phyloP scores from a whole-genome alignment of 2,888 invertebrate genomes.

The Watsonalla cultraria region DNA sequence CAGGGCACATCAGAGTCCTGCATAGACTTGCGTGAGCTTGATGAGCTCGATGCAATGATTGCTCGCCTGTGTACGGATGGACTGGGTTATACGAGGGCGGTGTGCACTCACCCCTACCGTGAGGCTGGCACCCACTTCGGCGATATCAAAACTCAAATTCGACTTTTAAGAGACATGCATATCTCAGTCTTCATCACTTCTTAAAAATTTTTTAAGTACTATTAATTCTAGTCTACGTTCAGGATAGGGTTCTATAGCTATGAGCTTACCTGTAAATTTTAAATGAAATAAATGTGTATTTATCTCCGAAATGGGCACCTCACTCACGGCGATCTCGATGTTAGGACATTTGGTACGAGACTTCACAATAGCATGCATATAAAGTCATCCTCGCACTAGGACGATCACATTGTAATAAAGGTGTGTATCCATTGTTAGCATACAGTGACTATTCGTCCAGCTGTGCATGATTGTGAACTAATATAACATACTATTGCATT shows the following conservation, averaged over 20 bases:
- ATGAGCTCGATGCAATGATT: conserved; percentile 73
- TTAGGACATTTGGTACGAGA: conserved; percentile 33
- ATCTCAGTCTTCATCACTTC: background rate
- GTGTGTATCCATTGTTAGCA: conserved; percentile 42
- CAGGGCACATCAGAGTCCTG: conserved; percentile 62
- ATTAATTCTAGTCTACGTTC: background rate
- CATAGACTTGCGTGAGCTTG: conserved; percentile 68
- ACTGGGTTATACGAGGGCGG: conserved; percentile 53
- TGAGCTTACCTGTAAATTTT: background rate
- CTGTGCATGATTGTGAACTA: conserved; percentile 62
- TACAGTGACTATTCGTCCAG: conserved; percentile 54
- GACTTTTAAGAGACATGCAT: background rate
- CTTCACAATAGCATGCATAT: conserved; percentile 58
- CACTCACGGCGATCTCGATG: conserved; percentile 25
- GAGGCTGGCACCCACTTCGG: conserved; percentile 36
- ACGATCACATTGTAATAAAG: conserved; percentile 38
- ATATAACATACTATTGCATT: conserved; percentile 41
- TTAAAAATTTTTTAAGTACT: background rate
- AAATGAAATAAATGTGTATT: conserved; percentile 13
- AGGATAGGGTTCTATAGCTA: background rate
- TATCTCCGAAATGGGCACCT: conserved; percentile 30
- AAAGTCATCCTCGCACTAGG: conserved; percentile 44
- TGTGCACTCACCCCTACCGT: conserved; percentile 32
- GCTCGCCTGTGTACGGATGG: conserved; percentile 74
- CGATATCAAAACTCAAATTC: conserved; percentile 8